Evolutionary conservation across 2,797 vertebrate species (phyloP), one percentile per base, ranked within the genome.

Genomic region (Pseudochaenichthys georgianus): DNA sequence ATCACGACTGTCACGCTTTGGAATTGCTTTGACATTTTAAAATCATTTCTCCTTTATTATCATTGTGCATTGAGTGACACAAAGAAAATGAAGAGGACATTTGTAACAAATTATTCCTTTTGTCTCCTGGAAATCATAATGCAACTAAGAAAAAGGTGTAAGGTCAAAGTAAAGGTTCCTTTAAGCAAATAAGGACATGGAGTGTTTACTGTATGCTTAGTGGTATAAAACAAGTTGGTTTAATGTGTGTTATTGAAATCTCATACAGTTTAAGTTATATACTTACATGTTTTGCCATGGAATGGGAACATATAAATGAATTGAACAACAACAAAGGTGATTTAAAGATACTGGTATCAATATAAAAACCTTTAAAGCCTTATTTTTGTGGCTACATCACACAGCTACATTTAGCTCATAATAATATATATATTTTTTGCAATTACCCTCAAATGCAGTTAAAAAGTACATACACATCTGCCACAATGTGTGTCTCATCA

Each of bases 41-140:
- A 34, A 34, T 13, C 16, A 53, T 19, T 47, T 64, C 41, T 1
- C 4, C 28, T 31, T 31, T 4, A 52, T 38, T 55, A 38, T 21
- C 16, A 9, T 21, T 58, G 41, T 21, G 10, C 5, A 38, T 43
- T 31, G 12, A 52, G 45, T 28, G 65, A 62, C 62, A 46, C 23
- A 31, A 4, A 42, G 5, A 23, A 4, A 48, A 19, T 3, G 43
- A 41, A 43, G 16, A 70, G 2, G 17, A 21, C 17, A 69, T 50
- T 54, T 46, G 9, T 21, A n/a, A 74, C 43, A 61, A 23, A 61
- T 31, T 65, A 13, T 46, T 57, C 3, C 43, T 54, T 70, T 64
- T 73, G 64, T 73, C 41, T 45, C 1, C n/a, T 45, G 34, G 11
- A 60, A 46, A 34, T 70, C 19, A 62, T 73, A 21, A 46, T 43